Percentiles rank a stretch among this genome's conserved stretches.
Conservation (phyloP, 2,113 vertebrate species). For the Hypomesus transpacificus region DNA sequence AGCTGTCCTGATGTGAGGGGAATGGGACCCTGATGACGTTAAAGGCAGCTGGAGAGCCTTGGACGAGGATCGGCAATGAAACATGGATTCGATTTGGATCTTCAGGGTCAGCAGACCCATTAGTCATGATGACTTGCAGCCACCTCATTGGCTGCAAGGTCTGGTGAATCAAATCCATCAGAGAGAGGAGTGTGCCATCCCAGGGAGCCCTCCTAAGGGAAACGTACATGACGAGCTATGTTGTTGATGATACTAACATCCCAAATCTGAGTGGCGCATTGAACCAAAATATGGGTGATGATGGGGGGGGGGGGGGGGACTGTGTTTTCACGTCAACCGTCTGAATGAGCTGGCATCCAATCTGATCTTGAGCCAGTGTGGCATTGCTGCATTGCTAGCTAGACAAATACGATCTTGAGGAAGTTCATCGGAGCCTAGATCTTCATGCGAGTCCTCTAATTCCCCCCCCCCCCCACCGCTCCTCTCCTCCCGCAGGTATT, state of each 20-base stretch:
- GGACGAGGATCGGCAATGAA: no score
- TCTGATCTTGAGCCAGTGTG: background rate
- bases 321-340: background rate
- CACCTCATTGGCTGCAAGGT: no score
- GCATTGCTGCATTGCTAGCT: background rate
- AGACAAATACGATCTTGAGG: no score
- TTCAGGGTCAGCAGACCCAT: no score
- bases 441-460: background rate
- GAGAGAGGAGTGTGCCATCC: no score
- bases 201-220: background rate
- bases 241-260: constrained; percentile 1
- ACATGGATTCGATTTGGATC: no score
- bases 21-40: no score
- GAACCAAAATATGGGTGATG: constrained; percentile 1
- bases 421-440: background rate
- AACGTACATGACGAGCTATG: background rate
- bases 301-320: background rate
- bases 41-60: no score
- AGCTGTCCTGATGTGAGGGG: no score
- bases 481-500: constrained; percentile 71
- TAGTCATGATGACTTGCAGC: no score
- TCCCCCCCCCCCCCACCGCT: no score
- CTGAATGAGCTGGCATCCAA: background rate
- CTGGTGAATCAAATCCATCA: no score
- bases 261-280: background rate